Percentiles rank a stretch among this genome's conserved stretches.
phyloP scores from a whole-genome alignment of 23 tunicate genomes.

The Oikopleura albicans region DNA sequence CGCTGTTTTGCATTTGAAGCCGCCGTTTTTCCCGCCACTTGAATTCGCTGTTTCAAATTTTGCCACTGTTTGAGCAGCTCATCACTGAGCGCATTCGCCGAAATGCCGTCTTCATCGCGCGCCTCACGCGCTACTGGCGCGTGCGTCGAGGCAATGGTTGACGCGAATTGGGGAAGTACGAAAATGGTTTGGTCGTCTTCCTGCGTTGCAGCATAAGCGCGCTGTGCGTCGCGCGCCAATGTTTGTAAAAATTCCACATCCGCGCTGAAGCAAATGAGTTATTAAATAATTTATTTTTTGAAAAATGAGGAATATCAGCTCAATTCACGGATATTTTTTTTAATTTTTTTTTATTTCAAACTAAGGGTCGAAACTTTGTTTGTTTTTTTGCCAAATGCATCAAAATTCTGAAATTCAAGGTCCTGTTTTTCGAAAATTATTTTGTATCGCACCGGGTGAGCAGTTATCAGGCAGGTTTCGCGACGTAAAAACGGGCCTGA shows the following conservation, averaged over 20 bases:
- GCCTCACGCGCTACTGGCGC: slow-evolving; percentile 12
- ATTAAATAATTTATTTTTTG: background rate
- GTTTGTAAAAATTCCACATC: background rate
- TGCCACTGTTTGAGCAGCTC: background rate
- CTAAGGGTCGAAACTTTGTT: too few relatives aligned
- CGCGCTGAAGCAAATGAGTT: background rate
- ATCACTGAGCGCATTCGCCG: slow-evolving; percentile 17
- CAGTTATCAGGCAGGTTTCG: too few relatives aligned
- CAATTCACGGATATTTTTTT: too few relatives aligned
- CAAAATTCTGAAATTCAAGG: too few relatives aligned
- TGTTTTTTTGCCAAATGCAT: too few relatives aligned
- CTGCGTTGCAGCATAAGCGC: background rate
- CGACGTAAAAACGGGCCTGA: too few relatives aligned
- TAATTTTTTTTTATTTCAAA: too few relatives aligned
- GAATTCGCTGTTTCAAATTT: background rate
- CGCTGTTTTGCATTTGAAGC: background rate
- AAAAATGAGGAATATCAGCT: too few relatives aligned
- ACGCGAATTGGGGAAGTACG: background rate
- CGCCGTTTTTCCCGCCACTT: background rate
- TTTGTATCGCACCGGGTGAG: too few relatives aligned
- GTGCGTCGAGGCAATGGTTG: background rate
- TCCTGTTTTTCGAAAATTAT: too few relatives aligned
- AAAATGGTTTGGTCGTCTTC: background rate
- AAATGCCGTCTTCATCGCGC: slow-evolving; percentile 24
- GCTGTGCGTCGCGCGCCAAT: background rate